Conservation (phyloP, 2,113 vertebrate genomes). For the Chloropsis hardwickii region DNA sequence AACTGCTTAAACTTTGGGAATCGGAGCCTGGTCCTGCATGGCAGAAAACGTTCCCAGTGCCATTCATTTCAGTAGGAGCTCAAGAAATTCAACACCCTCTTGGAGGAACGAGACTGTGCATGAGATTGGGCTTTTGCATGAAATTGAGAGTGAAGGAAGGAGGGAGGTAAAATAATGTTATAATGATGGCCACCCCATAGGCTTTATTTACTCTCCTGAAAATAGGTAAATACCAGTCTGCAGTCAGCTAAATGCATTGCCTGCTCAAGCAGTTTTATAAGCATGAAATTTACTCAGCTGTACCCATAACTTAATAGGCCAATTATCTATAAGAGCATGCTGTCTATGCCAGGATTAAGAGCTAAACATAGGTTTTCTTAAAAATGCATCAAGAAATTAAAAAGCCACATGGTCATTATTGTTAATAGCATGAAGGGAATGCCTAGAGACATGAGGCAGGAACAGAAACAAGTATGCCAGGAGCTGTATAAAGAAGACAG, state of each 20-base stretch:
- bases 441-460: not conserved
- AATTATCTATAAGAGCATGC: not conserved
- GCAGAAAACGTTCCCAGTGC: not conserved
- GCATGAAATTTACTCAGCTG: constrained; percentile 41
- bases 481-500: not conserved
- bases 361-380: not conserved
- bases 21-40: not conserved
- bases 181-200: not conserved
- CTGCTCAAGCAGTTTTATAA: constrained; percentile 29
- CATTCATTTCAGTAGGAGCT: not conserved
- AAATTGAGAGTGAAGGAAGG: not conserved
- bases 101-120: rapidly evolving
- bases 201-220: constrained; percentile 51
- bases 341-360: not conserved
- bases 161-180: not conserved
- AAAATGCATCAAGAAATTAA: constrained; percentile 5
- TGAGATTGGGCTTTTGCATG: not conserved
- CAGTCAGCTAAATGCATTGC: constrained; percentile 32
- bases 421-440: not conserved
- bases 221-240: constrained; percentile 39
- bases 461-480: not conserved
- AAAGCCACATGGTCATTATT: not conserved
- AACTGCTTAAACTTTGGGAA: not conserved
- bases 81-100: not conserved
- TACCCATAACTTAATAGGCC: constrained; percentile 9